Evolutionary conservation across 2,888 invertebrate genomes (phyloP), one percentile per base, ranked within the genome.

Genomic region (Gortyna flavago): DNA sequence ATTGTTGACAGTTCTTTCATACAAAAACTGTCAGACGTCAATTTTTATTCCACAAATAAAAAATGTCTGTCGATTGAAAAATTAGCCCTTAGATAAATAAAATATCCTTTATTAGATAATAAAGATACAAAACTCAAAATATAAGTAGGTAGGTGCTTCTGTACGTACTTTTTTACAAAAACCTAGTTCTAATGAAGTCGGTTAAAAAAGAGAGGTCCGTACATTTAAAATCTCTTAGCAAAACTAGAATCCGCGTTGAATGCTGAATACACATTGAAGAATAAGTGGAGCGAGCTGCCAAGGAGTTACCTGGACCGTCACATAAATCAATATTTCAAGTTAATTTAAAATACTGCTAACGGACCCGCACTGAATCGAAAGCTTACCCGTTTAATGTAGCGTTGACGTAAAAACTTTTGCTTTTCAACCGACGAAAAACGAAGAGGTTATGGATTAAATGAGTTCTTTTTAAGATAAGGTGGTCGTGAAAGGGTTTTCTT

Each of bases 331-430:
- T 92, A 89, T 91, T 90, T 89, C 84, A 91, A 90, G 89, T 86
- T 90, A 91, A 93, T 93, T 92, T 93, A 92, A 93, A 92, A 92
- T 92, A 92, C 89, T 92, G 90, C 90, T 89, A 90, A 90, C 91
- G 88, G 87, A 91, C 75, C 35, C 18, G 89, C 88, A 85, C 84
- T 87, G 93, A 92, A 93, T 93, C 85, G 88, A 90, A 91, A 92
- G 88, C 85, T 90, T 88, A 87, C 89, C 84, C 80, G 85, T 86
- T 86, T 83, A 78, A 72, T 67, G 92, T 90, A 92, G 64, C 38
- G 91, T 88, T 84, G 83, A 88, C 90, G 90, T 32, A 72, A 87
- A 82, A 85, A 51, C 38, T 51, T 51, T 48, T 72, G 44, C 8
- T 35, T 18, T 51, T 48, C 29, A 41, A 35, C 57, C n/a, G 41